Conservation (phyloP, 2,888 invertebrate genomes). For the Subacronicta megacephala region DNA sequence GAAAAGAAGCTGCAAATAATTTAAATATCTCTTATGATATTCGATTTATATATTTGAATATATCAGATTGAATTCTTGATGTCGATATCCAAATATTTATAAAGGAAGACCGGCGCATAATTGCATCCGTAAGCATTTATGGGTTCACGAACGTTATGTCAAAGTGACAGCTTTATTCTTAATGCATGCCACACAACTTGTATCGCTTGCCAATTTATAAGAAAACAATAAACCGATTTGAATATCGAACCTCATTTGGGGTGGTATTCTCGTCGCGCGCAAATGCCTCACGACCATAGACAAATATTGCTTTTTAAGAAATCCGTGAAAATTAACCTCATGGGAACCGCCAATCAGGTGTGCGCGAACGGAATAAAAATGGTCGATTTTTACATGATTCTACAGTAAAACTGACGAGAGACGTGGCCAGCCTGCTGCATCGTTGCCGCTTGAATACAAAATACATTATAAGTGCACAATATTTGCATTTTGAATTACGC, state of each 20-base stretch:
- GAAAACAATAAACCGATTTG: slow-evolving; percentile 47
- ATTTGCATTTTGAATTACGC: slow-evolving; percentile 89
- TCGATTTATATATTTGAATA: background rate
- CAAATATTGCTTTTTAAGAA: slow-evolving; percentile 71
- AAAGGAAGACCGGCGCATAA: slow-evolving; percentile 41
- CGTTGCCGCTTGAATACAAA: slow-evolving; percentile 84
- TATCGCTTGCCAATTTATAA: slow-evolving; percentile 40
- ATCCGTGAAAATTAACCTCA: slow-evolving; percentile 86
- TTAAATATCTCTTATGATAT: no score
- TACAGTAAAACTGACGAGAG: slow-evolving; percentile 85
- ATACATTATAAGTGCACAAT: slow-evolving; percentile 85
- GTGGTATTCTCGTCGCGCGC: slow-evolving; percentile 48
- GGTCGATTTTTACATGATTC: slow-evolving; percentile 87
- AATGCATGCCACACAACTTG: slow-evolving; percentile 40
- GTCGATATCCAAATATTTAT: slow-evolving; percentile 40
- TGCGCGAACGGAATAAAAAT: slow-evolving; percentile 86
- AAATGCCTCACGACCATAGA: slow-evolving; percentile 62
- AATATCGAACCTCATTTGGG: slow-evolving; percentile 44
- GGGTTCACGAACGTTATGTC: slow-evolving; percentile 41
- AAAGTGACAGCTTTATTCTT: slow-evolving; percentile 40
- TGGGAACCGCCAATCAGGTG: slow-evolving; percentile 87
- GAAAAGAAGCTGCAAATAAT: slow-evolving; percentile 4
- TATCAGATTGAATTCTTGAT: slow-evolving; percentile 19
- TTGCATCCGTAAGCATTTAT: slow-evolving; percentile 34
- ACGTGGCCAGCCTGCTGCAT: slow-evolving; percentile 77